phyloP scores from a whole-genome alignment of 1,140 invertebrate species.

The Mya arenaria region DNA sequence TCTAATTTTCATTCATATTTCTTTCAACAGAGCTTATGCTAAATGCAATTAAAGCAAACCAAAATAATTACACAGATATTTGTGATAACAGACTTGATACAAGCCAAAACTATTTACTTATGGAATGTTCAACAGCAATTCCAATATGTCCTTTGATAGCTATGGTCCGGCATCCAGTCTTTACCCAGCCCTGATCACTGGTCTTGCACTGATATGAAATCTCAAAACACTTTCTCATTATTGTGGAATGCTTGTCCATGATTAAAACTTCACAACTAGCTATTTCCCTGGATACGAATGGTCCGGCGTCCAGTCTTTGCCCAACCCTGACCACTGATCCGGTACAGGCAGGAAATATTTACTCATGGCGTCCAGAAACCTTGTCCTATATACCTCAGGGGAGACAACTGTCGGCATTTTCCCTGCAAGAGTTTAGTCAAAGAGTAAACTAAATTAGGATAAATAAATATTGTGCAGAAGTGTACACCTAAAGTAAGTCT shows the following conservation, averaged over 20 bases:
- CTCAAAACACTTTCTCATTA: not conserved
- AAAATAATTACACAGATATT: no score
- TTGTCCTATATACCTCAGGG: slow-evolving; percentile 93
- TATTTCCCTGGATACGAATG: no score
- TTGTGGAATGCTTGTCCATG: not conserved
- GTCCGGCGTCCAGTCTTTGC: not conserved
- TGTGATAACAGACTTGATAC: no score
- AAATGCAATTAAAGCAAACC: no score
- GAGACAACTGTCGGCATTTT: slow-evolving; percentile 98
- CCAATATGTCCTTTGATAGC: not conserved
- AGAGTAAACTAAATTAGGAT: no score
- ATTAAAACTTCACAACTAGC: no score
- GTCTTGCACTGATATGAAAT: not conserved
- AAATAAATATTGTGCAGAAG: no score
- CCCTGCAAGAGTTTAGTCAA: slow-evolving; percentile 81
- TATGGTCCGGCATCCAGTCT: not conserved
- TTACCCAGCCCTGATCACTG: not conserved
- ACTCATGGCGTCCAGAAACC: slow-evolving; percentile 97
- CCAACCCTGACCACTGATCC: slow-evolving; percentile 82
- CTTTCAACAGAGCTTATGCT: no score
- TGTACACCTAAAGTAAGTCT: no score
- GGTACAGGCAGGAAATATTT: slow-evolving; percentile 94
- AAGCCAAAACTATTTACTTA: no score
- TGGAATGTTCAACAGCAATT: not conserved
- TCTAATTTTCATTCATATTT: no score